Conservation (phyloP, 2,888 invertebrate species). For the Asteroscopus sphinx region DNA sequence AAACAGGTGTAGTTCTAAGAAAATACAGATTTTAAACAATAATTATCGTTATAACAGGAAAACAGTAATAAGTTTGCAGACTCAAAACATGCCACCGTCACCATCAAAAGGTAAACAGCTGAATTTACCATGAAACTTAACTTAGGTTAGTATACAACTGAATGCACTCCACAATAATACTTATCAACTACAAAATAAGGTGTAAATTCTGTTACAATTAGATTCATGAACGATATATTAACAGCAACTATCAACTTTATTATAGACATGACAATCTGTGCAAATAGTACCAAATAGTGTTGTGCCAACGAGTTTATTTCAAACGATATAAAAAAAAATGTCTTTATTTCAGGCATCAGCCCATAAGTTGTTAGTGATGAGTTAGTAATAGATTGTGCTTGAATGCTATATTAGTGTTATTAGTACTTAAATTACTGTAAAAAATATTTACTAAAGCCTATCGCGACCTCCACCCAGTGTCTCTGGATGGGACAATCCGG, state of each 20-base stretch:
- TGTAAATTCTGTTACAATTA: constrained; percentile 23
- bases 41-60: constrained; percentile 29
- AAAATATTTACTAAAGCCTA: too few species aligned
- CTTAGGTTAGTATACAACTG: constrained; percentile 11
- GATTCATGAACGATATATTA: not conserved
- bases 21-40: constrained; percentile 24
- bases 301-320: constrained; percentile 19
- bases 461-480: too few species aligned
- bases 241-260: constrained; percentile 12
- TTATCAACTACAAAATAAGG: constrained; percentile 21
- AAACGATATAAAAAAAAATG: too few species aligned
- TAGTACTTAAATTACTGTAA: too few species aligned
- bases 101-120: constrained; percentile 40
- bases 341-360: too few species aligned
- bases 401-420: too few species aligned
- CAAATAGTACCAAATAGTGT: constrained; percentile 56
- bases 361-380: too few species aligned
- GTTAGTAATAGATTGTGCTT: too few species aligned
- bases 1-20: constrained; percentile 1
- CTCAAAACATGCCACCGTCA: constrained; percentile 42
- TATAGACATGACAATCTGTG: constrained; percentile 51
- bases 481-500: too few species aligned
- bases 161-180: constrained; percentile 24
- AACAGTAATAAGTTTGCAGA: constrained; percentile 30
- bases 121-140: constrained; percentile 52